Evolutionary conservation across 2,797 vertebrate species (phyloP).

Genomic region (Notamacropus eugenii): DNA sequence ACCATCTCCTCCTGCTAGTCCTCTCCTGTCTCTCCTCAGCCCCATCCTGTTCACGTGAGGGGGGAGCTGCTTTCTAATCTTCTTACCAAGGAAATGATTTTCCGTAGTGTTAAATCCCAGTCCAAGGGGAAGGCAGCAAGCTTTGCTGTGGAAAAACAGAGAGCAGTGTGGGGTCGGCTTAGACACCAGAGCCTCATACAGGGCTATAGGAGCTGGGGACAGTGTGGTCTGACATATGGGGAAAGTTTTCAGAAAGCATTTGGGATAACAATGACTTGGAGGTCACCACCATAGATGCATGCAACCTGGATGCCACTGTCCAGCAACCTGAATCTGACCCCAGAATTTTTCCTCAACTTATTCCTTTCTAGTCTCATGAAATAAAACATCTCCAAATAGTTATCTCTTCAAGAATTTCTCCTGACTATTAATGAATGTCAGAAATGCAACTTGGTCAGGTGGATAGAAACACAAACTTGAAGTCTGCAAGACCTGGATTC

Average conservation of each 20-base stretch:
- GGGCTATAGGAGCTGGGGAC: neutral
- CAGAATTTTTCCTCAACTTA: neutral
- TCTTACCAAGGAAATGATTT: constrained; percentile 82
- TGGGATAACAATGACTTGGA: constrained; percentile 56
- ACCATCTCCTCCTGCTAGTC: constrained; percentile 70
- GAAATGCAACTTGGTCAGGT: neutral
- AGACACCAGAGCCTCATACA: neutral
- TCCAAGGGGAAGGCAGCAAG: constrained; percentile 58
- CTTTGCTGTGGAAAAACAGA: constrained; percentile 5
- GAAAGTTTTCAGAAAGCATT: constrained; percentile 69
- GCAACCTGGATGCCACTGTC: neutral
- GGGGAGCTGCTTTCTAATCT: constrained; percentile 75
- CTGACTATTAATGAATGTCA: neutral
- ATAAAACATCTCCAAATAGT: constrained; percentile 10
- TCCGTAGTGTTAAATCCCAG: constrained; percentile 81
- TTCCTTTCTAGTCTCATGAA: neutral
- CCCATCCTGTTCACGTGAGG: constrained; percentile 78
- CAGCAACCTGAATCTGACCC: constrained; percentile 19
- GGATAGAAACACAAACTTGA: neutral
- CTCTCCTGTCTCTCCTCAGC: constrained; percentile 70
- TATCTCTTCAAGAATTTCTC: neutral
- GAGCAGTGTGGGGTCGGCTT: constrained; percentile 1
- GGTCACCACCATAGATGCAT: neutral
- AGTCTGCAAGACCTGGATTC: too few species aligned
- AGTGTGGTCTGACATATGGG: neutral